Evolutionary conservation across 2,888 invertebrate species (phyloP).

Genomic region (Pasiphila rectangulata): DNA sequence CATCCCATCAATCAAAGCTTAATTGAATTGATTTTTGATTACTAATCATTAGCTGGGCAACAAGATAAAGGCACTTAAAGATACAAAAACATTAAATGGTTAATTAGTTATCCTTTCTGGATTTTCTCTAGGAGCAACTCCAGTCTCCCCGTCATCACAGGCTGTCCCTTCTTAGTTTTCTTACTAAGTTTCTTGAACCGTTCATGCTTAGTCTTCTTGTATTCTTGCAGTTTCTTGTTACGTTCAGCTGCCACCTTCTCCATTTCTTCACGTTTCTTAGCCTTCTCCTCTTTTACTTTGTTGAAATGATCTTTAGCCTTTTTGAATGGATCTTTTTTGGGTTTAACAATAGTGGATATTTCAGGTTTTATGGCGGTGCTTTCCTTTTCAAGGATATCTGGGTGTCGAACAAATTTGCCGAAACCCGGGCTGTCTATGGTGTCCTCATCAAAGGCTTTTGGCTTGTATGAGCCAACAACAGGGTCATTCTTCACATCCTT

Average conservation of each 20-base stretch:
- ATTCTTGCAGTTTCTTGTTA: conserved; percentile 83
- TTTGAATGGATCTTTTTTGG: conserved; percentile 64
- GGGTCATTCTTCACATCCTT: conserved; percentile 78
- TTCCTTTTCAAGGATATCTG: conserved; percentile 58
- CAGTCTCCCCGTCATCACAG: conserved; percentile 90
- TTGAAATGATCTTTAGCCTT: conserved; percentile 79
- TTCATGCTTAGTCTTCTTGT: conserved; percentile 85
- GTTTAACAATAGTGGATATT: too few relatives aligned
- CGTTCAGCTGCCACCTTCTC: conserved; percentile 78
- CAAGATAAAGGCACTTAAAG: background rate
- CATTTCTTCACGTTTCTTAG: conserved; percentile 69
- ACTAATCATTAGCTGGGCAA: background rate
- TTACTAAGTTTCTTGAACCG: conserved; percentile 86
- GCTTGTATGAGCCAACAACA: conserved; percentile 64
- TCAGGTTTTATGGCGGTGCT: too few relatives aligned
- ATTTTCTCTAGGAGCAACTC: conserved; percentile 89
- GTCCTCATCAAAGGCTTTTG: conserved; percentile 75
- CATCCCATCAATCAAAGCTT: too few relatives aligned
- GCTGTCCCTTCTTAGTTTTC: conserved; percentile 91
- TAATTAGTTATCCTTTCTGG: conserved; percentile 57
- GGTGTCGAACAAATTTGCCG: conserved; percentile 69
- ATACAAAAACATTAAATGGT: background rate
- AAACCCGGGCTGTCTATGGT: conserved; percentile 44
- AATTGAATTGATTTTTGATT: background rate
- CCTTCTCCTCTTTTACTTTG: conserved; percentile 79